Conservation (phyloP, 2,888 invertebrate species). For the Rugalucina vietnamica region DNA sequence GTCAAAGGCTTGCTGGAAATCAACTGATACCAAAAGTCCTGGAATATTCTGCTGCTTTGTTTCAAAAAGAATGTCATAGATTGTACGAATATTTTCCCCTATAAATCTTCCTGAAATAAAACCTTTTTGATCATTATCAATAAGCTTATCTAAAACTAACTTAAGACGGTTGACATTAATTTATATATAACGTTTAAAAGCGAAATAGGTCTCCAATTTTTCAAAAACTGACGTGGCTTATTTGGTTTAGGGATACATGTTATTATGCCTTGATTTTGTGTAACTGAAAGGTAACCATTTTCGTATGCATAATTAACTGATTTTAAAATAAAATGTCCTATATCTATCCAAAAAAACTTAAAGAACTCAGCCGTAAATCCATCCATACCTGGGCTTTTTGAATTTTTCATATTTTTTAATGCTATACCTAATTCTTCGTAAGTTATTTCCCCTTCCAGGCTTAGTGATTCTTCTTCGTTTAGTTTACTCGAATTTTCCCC, state of each 20-base stretch:
- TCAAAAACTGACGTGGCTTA: background rate
- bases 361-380: background rate
- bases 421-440: background rate
- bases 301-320: background rate
- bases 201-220: background rate
- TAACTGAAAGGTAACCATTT: background rate
- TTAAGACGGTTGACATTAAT: too few species aligned
- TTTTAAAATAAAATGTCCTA: background rate
- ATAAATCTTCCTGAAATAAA: too few species aligned
- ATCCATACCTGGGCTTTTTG: background rate
- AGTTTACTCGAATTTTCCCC: background rate
- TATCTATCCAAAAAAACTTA: background rate
- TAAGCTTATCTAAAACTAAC: too few species aligned
- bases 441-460: background rate
- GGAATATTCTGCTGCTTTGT: too few species aligned
- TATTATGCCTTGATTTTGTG: background rate
- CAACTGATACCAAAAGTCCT: too few species aligned
- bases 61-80: too few species aligned
- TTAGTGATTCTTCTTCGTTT: background rate
- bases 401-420: background rate
- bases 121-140: too few species aligned
- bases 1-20: too few species aligned
- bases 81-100: too few species aligned
- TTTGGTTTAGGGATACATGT: background rate
- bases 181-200: background rate